These are phyloP conservation scores for Glossosoma conforme DNA, from an alignment of 1,140 invertebrate species.

Conservation along the genomic window DNA sequence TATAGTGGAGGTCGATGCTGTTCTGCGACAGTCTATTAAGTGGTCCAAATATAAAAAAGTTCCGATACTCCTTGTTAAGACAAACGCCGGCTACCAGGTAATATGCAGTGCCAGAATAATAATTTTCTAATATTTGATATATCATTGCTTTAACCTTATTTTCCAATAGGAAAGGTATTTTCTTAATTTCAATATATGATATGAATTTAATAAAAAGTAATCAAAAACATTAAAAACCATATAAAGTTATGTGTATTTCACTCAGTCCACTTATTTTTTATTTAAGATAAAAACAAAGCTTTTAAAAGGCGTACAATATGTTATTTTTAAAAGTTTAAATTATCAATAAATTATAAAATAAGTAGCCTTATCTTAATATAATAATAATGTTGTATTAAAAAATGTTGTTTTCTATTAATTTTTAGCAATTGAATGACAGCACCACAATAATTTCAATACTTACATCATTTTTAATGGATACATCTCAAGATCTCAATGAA, in stretches of 20 bases:
- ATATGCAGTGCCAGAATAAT: constrained; percentile 19
- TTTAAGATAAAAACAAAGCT: no score
- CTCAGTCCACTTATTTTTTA: no score
- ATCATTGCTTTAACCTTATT: not conserved
- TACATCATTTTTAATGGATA: constrained; percentile 70
- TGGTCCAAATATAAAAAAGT: constrained; percentile 96
- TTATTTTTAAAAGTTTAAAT: no score
- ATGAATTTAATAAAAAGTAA: no score
- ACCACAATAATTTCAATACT: constrained; percentile 90
- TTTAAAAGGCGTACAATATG: no score
- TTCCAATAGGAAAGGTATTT: no score
- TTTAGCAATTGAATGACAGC: constrained; percentile 86
- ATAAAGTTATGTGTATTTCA: no score
- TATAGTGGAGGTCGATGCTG: constrained; percentile 94
- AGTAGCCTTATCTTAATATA: no score
- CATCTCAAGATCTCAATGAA: constrained; percentile 57
- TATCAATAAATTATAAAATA: no score
- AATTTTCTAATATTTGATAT: not conserved
- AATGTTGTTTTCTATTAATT: constrained; percentile 29
- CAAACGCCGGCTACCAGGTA: constrained; percentile 66
- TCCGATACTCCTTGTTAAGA: constrained; percentile 82
- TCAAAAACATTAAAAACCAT: no score
- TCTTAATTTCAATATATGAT: no score
- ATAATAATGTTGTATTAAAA: no score
- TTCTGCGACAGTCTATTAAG: constrained; percentile 83